These are phyloP conservation scores for Ommatoiulus sabulosus DNA, from an alignment of 2,888 invertebrate genomes.

Conservation along the genomic window DNA sequence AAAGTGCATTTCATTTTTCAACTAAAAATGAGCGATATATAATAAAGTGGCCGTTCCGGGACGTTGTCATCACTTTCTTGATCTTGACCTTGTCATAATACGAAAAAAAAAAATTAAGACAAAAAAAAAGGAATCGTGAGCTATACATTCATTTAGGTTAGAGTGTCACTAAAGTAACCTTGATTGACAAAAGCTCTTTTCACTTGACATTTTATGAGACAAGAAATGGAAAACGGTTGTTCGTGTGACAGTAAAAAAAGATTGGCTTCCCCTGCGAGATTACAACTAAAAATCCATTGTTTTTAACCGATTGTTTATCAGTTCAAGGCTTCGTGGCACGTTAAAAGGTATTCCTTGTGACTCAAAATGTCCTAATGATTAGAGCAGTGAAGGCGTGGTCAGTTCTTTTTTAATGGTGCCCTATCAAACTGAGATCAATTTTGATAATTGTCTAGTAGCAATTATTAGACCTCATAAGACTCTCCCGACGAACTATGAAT, in stretches of 20 bases:
- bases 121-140: constrained; percentile 7
- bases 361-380: neutral
- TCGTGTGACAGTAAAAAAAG: constrained; percentile 26
- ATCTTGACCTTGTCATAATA: constrained; percentile 30
- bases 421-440: neutral
- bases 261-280: neutral
- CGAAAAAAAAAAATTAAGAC: neutral
- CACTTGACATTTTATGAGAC: constrained; percentile 36
- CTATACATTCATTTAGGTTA: constrained; percentile 40
- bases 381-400: constrained; percentile 11
- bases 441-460: neutral
- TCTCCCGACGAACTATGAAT: neutral
- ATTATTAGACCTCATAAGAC: neutral
- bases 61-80: constrained; percentile 43
- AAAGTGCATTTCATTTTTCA: neutral
- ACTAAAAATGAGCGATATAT: constrained; percentile 5
- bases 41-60: constrained; percentile 15
- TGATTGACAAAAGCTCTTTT: constrained; percentile 39
- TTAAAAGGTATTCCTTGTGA: constrained; percentile 30
- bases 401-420: constrained; percentile 13
- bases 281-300: constrained; percentile 15
- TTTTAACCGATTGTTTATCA: constrained; percentile 39
- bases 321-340: constrained; percentile 31
- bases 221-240: constrained; percentile 40
- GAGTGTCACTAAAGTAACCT: constrained; percentile 24